Percentiles rank a stretch among this genome's conserved stretches.
Evolutionary conservation across 2,797 vertebrate species (phyloP).

Genomic region (Hozukius guyotensis): DNA sequence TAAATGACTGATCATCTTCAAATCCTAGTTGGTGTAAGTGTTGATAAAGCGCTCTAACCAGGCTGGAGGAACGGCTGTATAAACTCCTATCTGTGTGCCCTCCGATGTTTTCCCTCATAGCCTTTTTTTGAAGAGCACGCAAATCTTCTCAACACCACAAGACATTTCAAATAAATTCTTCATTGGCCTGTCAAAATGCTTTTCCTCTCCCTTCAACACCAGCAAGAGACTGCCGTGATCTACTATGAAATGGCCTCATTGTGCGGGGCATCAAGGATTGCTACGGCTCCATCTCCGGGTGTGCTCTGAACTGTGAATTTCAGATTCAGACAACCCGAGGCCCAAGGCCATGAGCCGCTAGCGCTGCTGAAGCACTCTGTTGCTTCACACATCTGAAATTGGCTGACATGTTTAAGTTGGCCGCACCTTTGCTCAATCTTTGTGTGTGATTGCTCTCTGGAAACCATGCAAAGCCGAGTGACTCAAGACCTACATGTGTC

Average conservation of each 20-base stretch:
- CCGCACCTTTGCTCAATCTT: slow-evolving; percentile 72
- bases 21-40: slow-evolving; percentile 28
- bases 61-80: slow-evolving; percentile 26
- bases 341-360: slow-evolving; percentile 77
- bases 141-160: slow-evolving; percentile 78
- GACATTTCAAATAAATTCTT: slow-evolving; percentile 85
- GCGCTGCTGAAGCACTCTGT: slow-evolving; percentile 74
- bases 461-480: slow-evolving; percentile 58
- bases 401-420: slow-evolving; percentile 81
- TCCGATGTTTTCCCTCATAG: slow-evolving; percentile 43
- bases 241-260: slow-evolving; percentile 81
- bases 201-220: slow-evolving; percentile 81
- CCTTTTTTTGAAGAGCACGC: slow-evolving; percentile 70
- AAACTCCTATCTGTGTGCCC: slow-evolving; percentile 43
- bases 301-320: slow-evolving; percentile 84
- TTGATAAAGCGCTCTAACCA: slow-evolving; percentile 41
- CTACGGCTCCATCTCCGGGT: slow-evolving; percentile 68
- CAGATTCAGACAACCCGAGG: slow-evolving; percentile 76
- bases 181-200: slow-evolving; percentile 82
- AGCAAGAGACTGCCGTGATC: slow-evolving; percentile 74
- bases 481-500: slow-evolving; percentile 81
- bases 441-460: slow-evolving; percentile 51
- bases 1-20: slow-evolving; percentile 43
- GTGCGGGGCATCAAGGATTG: slow-evolving; percentile 76
- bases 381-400: slow-evolving; percentile 79